Evolutionary conservation across 2,113 vertebrate genomes (phyloP).

Genomic region (Ellobius talpinus): DNA sequence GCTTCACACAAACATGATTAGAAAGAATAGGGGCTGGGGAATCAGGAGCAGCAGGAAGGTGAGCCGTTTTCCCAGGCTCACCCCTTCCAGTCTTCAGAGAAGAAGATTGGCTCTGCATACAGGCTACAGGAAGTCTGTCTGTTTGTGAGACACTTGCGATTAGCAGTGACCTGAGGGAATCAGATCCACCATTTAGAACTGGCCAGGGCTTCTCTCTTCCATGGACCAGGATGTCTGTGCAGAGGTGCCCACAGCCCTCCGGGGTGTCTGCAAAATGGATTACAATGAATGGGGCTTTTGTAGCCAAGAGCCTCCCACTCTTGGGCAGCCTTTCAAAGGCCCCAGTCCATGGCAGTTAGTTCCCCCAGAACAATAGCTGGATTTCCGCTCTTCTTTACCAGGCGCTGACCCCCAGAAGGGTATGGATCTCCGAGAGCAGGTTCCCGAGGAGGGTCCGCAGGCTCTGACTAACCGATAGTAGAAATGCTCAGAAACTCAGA

Average conservation of each 20-base stretch:
- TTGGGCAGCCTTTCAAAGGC: slow-evolving; percentile 59
- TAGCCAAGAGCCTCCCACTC: slow-evolving; percentile 54
- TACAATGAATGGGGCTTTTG: slow-evolving; percentile 61
- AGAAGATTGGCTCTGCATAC: not conserved
- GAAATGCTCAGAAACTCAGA: not conserved
- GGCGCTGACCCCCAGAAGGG: not conserved
- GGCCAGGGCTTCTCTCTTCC: slow-evolving; percentile 41
- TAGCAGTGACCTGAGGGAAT: slow-evolving; percentile 51
- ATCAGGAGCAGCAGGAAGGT: slow-evolving; percentile 30
- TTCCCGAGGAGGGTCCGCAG: not conserved
- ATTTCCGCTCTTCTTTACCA: slow-evolving; percentile 41
- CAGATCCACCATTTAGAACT: slow-evolving; percentile 32
- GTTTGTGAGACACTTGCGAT: slow-evolving; percentile 29
- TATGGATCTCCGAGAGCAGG: not conserved
- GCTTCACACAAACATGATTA: slow-evolving; percentile 65
- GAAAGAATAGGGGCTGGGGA: slow-evolving; percentile 44
- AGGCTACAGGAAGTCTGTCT: slow-evolving; percentile 38
- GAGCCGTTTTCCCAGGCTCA: not conserved
- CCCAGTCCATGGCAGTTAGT: slow-evolving; percentile 24
- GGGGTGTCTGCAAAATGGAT: slow-evolving; percentile 66
- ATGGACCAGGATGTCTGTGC: slow-evolving; percentile 49
- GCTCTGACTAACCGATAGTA: no score
- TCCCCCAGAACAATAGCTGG: slow-evolving; percentile 31
- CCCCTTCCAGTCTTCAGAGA: slow-evolving; percentile 4
- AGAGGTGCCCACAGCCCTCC: slow-evolving; percentile 54